Percentiles rank a stretch among this genome's conserved stretches.
These are phyloP conservation scores for Mormyrops attenuatus DNA, from an alignment of 2,797 vertebrate species.

Conservation along the genomic window DNA sequence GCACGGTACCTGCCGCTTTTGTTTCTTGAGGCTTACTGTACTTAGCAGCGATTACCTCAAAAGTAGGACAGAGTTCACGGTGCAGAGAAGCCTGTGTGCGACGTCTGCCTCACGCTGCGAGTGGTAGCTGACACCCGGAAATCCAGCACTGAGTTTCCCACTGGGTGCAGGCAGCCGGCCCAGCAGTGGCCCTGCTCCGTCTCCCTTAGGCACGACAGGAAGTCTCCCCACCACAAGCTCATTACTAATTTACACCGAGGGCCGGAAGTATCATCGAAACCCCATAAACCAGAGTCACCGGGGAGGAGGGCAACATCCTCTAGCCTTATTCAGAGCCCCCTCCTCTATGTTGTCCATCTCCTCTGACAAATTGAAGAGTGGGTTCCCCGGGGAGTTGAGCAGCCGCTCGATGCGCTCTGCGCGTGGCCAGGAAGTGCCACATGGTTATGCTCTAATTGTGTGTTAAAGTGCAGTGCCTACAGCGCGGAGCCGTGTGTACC, in stretches of 20 bases:
- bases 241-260: slow-evolving; percentile 28
- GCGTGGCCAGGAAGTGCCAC: neutral
- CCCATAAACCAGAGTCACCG: slow-evolving; percentile 29
- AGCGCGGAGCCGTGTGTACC: neutral
- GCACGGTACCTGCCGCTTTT: neutral
- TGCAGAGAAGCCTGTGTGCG: neutral
- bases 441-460: neutral
- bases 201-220: slow-evolving; percentile 6
- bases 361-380: neutral
- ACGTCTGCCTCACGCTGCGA: neutral
- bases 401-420: neutral
- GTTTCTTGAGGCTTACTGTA: neutral
- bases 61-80: neutral
- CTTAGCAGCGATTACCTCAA: neutral
- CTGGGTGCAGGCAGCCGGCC: neutral
- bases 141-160: neutral
- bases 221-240: slow-evolving; percentile 5
- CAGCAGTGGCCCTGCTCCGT: neutral
- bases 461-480: neutral
- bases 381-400: neutral
- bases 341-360: neutral
- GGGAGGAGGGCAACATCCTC: slow-evolving; percentile 28
- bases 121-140: neutral
- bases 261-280: slow-evolving; percentile 18
- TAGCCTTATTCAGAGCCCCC: slow-evolving; percentile 25